Evolutionary conservation across 2,113 vertebrate genomes (phyloP).

Genomic region (Glaucidium brasilianum): DNA sequence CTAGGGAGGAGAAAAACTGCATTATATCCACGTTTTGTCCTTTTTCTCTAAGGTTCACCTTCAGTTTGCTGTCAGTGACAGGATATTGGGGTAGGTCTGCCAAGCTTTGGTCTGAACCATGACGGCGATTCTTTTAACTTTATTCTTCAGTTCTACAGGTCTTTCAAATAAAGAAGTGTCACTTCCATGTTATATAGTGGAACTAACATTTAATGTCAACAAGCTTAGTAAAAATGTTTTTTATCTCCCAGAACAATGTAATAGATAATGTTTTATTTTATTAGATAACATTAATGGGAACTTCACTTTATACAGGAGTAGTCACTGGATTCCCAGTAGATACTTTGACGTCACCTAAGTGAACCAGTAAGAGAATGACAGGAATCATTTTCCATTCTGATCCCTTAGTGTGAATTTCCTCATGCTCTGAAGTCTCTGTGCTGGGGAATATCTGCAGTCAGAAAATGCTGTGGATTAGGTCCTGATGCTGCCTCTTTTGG

Average conservation of each 20-base stretch:
- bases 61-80: background rate
- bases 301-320: background rate
- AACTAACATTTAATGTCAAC: background rate
- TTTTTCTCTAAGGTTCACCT: background rate
- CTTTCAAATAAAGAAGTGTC: background rate
- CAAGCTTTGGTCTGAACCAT: background rate
- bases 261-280: background rate
- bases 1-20: background rate
- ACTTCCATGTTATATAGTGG: background rate
- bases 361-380: background rate
- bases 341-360: background rate
- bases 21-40: background rate
- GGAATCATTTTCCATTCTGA: background rate
- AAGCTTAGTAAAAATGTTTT: background rate
- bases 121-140: background rate
- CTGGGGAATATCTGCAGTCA: background rate
- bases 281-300: background rate
- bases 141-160: background rate
- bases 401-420: background rate
- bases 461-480: background rate
- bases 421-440: background rate
- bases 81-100: background rate
- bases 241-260: background rate
- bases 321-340: background rate
- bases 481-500: background rate